phyloP scores from a whole-genome alignment of 2,113 vertebrate genomes.

The Tapirus terrestris region DNA sequence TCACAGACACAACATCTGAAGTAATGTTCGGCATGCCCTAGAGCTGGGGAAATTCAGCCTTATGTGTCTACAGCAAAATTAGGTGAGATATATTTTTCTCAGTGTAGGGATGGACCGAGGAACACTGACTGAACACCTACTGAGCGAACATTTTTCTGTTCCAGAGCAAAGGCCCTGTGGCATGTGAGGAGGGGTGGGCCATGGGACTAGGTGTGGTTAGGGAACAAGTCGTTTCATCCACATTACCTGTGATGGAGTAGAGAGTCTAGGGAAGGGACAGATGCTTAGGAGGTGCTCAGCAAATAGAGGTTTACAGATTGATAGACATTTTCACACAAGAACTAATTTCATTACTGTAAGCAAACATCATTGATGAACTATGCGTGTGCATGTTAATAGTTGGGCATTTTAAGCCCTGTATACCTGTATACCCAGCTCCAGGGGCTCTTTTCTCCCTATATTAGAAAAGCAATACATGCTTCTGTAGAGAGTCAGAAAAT shows the following conservation, averaged over 20 bases:
- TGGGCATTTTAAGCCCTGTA: background rate
- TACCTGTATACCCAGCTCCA: background rate
- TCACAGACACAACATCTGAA: background rate
- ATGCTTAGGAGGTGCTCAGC: background rate
- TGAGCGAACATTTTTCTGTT: background rate
- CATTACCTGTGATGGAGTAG: background rate
- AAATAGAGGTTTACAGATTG: background rate
- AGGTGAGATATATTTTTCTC: background rate
- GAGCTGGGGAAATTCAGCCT: background rate
- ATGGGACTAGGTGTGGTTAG: background rate
- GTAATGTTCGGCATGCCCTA: background rate
- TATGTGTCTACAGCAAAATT: background rate
- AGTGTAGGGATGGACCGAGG: background rate
- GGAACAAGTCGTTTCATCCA: background rate
- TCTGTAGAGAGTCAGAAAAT: background rate
- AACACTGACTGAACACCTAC: background rate
- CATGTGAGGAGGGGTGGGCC: background rate
- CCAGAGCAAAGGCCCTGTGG: background rate
- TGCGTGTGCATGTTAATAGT: background rate
- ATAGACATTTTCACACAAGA: background rate
- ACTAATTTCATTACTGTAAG: background rate
- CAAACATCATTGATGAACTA: background rate
- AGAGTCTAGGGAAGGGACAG: background rate
- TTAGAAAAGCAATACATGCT: background rate
- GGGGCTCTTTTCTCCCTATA: background rate